These are phyloP conservation scores for Orgyia antiqua DNA, from an alignment of 2,888 invertebrate species.

Conservation along the genomic window DNA sequence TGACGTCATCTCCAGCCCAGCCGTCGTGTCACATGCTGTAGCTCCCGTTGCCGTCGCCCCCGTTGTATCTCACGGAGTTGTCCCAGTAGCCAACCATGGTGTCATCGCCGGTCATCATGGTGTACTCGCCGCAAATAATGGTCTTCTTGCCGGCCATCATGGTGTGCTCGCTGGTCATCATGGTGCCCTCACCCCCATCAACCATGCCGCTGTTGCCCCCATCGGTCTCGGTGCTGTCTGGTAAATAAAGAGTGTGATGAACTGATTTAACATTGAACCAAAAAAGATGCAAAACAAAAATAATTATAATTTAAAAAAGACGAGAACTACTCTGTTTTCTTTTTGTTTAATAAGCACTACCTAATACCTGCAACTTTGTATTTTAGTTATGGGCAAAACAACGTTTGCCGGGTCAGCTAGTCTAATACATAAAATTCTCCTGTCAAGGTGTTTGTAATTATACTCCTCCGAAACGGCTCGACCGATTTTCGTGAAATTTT, in stretches of 20 bases:
- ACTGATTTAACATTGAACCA: neutral
- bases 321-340: too few relatives aligned
- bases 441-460: too few relatives aligned
- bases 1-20: constrained; percentile 36
- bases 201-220: constrained; percentile 36
- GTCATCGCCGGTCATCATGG: neutral
- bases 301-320: too few relatives aligned
- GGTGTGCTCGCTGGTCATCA: neutral
- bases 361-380: too few relatives aligned
- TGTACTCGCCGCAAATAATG: constrained; percentile 2
- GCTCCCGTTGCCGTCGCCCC: neutral
- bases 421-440: too few relatives aligned
- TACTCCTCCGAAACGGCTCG: too few relatives aligned
- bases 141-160: constrained; percentile 14
- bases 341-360: too few relatives aligned
- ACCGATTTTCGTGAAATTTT: too few relatives aligned
- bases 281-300: constrained; percentile 1
- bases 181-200: neutral
- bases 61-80: constrained; percentile 51
- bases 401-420: too few relatives aligned
- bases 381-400: too few relatives aligned
- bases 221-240: constrained; percentile 27
- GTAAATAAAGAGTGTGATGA: constrained; percentile 11
- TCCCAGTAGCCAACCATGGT: neutral
- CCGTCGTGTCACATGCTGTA: constrained; percentile 14